phyloP scores from a whole-genome alignment of 2,888 invertebrate genomes.

The Nasonovia ribisnigri region DNA sequence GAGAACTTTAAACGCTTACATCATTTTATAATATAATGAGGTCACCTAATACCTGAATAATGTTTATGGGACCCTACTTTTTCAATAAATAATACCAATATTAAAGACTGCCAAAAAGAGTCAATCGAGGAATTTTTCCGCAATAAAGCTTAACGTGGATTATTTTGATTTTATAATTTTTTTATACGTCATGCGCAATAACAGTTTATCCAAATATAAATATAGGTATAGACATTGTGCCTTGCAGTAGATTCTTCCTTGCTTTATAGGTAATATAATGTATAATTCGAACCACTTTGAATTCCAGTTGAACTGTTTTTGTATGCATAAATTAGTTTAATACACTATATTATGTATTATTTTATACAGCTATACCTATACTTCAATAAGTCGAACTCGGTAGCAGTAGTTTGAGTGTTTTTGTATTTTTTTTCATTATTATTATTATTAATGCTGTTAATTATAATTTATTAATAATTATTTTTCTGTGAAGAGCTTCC shows the following conservation, averaged over 20 bases:
- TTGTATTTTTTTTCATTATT: background rate
- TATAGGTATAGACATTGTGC: background rate
- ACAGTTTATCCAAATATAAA: background rate
- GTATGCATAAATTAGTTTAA: slow-evolving; percentile 30
- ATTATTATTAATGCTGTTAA: slow-evolving; percentile 31
- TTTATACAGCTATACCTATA: background rate
- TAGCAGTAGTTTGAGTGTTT: background rate
- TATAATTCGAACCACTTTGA: background rate
- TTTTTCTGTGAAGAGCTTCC: background rate
- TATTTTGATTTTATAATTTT: background rate
- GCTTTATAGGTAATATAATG: background rate
- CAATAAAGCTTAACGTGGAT: no score
- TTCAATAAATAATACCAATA: no score
- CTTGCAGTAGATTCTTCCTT: background rate
- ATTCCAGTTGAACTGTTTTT: slow-evolving; percentile 22
- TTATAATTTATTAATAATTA: slow-evolving; percentile 47
- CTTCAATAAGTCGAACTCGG: background rate
- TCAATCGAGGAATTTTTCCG: no score
- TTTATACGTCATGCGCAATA: background rate
- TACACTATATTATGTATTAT: background rate
- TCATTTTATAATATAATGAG: no score
- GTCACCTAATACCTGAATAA: no score
- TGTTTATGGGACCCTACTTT: no score
- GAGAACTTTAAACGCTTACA: no score
- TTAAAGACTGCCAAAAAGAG: no score